phyloP scores from a whole-genome alignment of 1,140 invertebrate species.

The Cyclargus thomasi region DNA sequence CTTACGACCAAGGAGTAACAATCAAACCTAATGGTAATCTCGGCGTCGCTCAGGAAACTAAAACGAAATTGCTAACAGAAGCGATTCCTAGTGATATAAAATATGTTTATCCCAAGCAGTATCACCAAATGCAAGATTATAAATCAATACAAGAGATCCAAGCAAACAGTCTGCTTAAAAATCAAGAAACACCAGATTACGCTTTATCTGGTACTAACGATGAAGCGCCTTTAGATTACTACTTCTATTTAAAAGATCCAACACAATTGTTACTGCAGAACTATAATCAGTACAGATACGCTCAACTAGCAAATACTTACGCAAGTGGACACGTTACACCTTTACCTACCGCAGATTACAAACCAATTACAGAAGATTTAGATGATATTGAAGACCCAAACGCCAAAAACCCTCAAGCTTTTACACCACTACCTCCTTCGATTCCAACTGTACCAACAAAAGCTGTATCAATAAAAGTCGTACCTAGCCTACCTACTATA shows the following conservation, averaged over 20 bases:
- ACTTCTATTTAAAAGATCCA: constrained; percentile 50
- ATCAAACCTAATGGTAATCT: constrained; percentile 54
- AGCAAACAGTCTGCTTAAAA: constrained; percentile 46
- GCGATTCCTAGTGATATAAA: constrained; percentile 41
- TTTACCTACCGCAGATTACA: constrained; percentile 46
- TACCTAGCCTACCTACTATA: neutral
- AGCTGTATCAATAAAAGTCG: constrained; percentile 40
- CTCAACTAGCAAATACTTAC: constrained; percentile 34
- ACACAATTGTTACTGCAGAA: constrained; percentile 28
- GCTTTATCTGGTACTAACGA: constrained; percentile 29
- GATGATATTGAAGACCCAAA: constrained; percentile 59
- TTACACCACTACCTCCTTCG: constrained; percentile 25
- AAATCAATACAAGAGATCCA: constrained; percentile 50
- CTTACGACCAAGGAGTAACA: constrained; percentile 51
- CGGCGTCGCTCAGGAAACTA: constrained; percentile 31
- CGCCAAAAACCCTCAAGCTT: constrained; percentile 27
- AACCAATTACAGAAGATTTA: constrained; percentile 64
- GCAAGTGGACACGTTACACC: constrained; percentile 33
- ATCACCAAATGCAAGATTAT: constrained; percentile 41
- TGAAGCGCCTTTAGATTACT: constrained; percentile 49
- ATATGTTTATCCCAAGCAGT: constrained; percentile 49
- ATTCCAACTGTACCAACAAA: constrained; percentile 30
- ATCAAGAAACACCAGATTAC: constrained; percentile 43
- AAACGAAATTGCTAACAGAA: constrained; percentile 43
- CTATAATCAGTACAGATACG: constrained; percentile 34